phyloP scores from a whole-genome alignment of 1,140 invertebrate species.

The Apocrypta bakeri region DNA sequence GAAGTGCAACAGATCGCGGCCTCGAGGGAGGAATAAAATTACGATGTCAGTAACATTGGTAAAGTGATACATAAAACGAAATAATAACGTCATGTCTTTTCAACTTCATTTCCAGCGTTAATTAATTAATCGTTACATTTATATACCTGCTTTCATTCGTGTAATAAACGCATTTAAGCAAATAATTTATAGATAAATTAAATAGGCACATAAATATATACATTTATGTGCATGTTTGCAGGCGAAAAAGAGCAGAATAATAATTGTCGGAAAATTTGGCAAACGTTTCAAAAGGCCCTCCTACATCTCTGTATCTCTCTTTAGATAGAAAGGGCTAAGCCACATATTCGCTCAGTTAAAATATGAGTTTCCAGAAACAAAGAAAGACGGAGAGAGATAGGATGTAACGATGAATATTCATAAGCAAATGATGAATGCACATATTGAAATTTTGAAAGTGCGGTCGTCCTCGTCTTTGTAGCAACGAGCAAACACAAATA shows the following conservation, averaged over 20 bases:
- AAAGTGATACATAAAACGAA: background rate
- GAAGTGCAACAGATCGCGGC: background rate
- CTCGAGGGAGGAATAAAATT: background rate
- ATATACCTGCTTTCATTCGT: background rate
- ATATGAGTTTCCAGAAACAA: background rate
- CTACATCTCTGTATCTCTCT: too few relatives aligned
- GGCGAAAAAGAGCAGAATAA: too few relatives aligned
- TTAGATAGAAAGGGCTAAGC: too few relatives aligned
- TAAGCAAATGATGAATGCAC: background rate
- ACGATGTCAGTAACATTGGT: background rate
- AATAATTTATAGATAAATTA: background rate
- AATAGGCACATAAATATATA: too few relatives aligned
- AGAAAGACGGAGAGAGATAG: constrained; percentile 6
- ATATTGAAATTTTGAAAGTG: constrained; percentile 34
- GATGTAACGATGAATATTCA: constrained; percentile 38
- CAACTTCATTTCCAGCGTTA: background rate
- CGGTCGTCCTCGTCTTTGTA: background rate
- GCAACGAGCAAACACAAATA: background rate
- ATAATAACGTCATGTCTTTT: background rate
- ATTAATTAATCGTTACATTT: background rate
- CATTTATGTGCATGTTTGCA: too few relatives aligned
- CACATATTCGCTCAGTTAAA: background rate
- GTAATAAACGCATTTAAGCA: background rate
- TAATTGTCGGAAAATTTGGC: too few relatives aligned
- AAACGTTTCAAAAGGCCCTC: too few relatives aligned